Percentiles rank a stretch among this genome's conserved stretches.
phyloP scores from a whole-genome alignment of 2,888 invertebrate genomes.

The Antitype chi region DNA sequence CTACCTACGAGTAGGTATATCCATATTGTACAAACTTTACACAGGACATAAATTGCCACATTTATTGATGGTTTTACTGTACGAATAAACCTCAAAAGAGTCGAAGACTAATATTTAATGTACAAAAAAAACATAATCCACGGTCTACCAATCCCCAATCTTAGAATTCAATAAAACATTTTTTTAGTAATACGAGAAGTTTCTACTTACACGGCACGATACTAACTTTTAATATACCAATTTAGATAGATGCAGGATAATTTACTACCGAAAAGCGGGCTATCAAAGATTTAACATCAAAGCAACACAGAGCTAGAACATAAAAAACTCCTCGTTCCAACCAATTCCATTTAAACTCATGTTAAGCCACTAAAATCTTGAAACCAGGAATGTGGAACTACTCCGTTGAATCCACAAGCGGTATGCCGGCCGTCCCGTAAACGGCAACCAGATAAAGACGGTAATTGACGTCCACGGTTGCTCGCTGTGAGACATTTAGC shows the following conservation, averaged over 20 bases:
- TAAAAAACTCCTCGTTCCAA: constrained; percentile 16
- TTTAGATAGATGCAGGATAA: constrained; percentile 9
- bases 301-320: background rate
- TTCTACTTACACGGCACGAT: background rate
- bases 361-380: constrained; percentile 51
- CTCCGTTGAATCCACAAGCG: constrained; percentile 61
- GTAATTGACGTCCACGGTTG: constrained; percentile 86
- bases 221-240: constrained; percentile 20
- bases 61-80: background rate
- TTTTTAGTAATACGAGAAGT: background rate
- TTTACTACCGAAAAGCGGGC: constrained; percentile 2
- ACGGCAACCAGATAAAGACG: constrained; percentile 79
- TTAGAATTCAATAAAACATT: constrained; percentile 23
- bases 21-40: background rate
- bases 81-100: background rate
- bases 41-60: background rate
- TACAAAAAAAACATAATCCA: background rate
- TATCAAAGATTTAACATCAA: constrained; percentile 15
- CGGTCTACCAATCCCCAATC: constrained; percentile 14
- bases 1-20: too few relatives aligned
- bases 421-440: constrained; percentile 66
- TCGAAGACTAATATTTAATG: background rate
- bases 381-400: constrained; percentile 60
- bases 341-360: constrained; percentile 26
- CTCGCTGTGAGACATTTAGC: constrained; percentile 81